Percentiles rank a stretch among this genome's conserved stretches.
Evolutionary conservation across 1,140 invertebrate species (phyloP).

Genomic region (Zaprionus vittiger): DNA sequence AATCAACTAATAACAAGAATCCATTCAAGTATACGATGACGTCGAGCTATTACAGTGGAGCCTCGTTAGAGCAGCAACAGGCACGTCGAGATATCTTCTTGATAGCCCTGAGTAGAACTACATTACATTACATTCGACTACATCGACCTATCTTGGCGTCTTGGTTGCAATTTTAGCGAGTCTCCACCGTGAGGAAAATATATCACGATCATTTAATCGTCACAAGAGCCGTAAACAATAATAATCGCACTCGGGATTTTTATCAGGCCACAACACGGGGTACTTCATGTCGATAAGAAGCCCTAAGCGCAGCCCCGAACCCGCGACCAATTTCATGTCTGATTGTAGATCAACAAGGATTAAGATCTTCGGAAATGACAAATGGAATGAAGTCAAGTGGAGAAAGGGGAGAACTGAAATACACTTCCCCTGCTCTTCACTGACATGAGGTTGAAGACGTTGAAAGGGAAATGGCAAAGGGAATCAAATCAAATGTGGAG

Average conservation of each 20-base stretch:
- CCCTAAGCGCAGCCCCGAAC: background rate
- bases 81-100: too few relatives aligned
- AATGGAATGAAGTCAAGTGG: constrained; percentile 6
- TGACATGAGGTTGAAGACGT: background rate
- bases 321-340: background rate
- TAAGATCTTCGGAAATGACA: background rate
- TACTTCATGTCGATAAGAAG: constrained; percentile 10
- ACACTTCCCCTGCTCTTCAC: background rate
- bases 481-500: too few relatives aligned
- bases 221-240: constrained; percentile 22
- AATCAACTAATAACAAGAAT: background rate
- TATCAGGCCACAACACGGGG: background rate
- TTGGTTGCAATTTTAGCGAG: background rate
- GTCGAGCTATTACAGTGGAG: background rate
- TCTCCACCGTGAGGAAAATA: constrained; percentile 2
- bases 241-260: constrained; percentile 11
- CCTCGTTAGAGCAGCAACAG: background rate
- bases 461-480: background rate
- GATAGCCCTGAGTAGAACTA: background rate
- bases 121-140: too few relatives aligned
- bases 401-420: background rate
- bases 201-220: constrained; percentile 16
- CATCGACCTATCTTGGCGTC: background rate
- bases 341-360: background rate
- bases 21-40: background rate